Evolutionary conservation across 2,113 vertebrate species (phyloP), one percentile per base, ranked within the genome.

Genomic region (Bos javanicus): DNA sequence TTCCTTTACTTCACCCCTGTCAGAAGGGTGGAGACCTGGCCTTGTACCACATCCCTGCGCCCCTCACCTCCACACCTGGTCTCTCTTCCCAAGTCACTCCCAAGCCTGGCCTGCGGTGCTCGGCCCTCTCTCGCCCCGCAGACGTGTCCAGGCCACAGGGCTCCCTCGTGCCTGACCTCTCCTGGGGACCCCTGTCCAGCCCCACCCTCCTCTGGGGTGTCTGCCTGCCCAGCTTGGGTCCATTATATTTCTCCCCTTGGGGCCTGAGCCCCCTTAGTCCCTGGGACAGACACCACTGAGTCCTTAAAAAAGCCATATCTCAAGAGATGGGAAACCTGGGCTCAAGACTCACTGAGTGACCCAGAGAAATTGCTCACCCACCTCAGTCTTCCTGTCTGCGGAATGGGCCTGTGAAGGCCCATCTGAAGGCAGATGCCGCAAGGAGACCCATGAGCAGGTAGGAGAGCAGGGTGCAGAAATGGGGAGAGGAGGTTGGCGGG

Each of bases 51-150:
- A 56, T 30, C 21, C 33, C 11, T 7, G 52, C 33, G 28, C 93
- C 85, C 0, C 0, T 48, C 21, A 10, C 78, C 52, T 46, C 19
- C 25, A 10, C 19, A 46, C 6, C 10, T 0, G 0, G 26, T 8
- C 26, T 1, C 0, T 43, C 0, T 8, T 28, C 78, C 54, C 25
- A 21, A 5, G 6, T 46, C 9, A 43, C 62, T 64, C 43, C 19
- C 12, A 48, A 59, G 26, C 36, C 10, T 17, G 14, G 3, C 59
- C 48, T 19, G n/a, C 0, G 0, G 6, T 16, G 15, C 43, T 19
- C 48, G 0, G 9, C 56, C 17, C n/a, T 23, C 28, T 39, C 39
- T 28, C 39, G 15, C 2, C 54, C 7, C 0, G 23, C 2, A 2
- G 28, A 62, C 1, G 1, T 12, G 57, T 36, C 56, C 15, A 14